phyloP scores from a whole-genome alignment of 2,888 invertebrate species.

The Cephus rjabovi region DNA sequence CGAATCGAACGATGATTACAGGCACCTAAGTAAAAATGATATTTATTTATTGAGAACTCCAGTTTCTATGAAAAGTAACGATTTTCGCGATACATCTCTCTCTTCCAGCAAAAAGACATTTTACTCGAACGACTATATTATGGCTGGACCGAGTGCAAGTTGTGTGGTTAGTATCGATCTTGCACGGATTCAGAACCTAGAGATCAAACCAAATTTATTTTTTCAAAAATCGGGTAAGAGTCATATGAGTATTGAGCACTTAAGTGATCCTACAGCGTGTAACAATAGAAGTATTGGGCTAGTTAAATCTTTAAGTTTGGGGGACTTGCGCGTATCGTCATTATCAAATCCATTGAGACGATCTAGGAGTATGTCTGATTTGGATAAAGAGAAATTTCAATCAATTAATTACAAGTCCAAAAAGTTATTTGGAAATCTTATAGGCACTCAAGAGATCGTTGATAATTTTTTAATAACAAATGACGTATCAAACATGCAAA shows the following conservation, averaged over 20 bases:
- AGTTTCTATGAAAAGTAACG: neutral
- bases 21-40: neutral
- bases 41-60: neutral
- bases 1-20: neutral
- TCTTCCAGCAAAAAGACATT: neutral
- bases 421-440: neutral
- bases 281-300: neutral
- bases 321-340: neutral
- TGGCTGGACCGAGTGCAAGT: slow-evolving; percentile 1
- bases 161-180: slow-evolving; percentile 58
- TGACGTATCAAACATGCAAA: neutral
- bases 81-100: neutral
- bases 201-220: slow-evolving; percentile 40
- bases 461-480: neutral
- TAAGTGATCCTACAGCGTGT: neutral
- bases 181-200: slow-evolving; percentile 43
- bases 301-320: neutral
- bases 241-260: too few relatives aligned
- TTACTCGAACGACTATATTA: neutral
- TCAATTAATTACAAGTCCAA: neutral
- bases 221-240: slow-evolving; percentile 9
- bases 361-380: neutral
- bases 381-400: neutral
- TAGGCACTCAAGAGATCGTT: neutral
- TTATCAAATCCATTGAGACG: neutral